phyloP scores from a whole-genome alignment of 2,888 invertebrate genomes.

The Crematogaster levior region DNA sequence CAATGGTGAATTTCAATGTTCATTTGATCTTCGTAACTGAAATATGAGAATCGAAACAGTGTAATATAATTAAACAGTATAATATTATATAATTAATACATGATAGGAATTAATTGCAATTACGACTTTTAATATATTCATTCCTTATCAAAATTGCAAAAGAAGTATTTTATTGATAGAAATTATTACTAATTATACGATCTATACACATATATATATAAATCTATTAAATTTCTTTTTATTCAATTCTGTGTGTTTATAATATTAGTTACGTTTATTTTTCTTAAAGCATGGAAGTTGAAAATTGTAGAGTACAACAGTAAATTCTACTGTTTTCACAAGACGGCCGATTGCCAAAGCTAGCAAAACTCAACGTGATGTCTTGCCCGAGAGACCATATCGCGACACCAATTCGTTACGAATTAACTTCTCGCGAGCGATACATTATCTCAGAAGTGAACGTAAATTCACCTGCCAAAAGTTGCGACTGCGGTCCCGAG shows the following conservation, averaged over 20 bases:
- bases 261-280: neutral
- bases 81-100: slow-evolving; percentile 7
- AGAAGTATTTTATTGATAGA: neutral
- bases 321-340: slow-evolving; percentile 2
- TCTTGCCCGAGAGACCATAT: slow-evolving; percentile 8
- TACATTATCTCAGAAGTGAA: slow-evolving; percentile 63
- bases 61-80: no score
- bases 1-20: slow-evolving; percentile 20
- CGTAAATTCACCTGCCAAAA: slow-evolving; percentile 66
- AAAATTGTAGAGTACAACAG: neutral
- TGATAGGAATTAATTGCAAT: neutral
- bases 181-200: neutral
- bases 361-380: slow-evolving; percentile 23
- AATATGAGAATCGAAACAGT: neutral
- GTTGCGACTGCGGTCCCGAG: slow-evolving; percentile 61
- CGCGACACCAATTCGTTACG: slow-evolving; percentile 51
- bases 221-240: neutral
- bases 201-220: neutral
- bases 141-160: neutral
- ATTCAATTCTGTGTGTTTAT: neutral
- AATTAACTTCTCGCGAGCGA: slow-evolving; percentile 60
- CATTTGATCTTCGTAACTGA: neutral
- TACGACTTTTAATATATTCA: neutral
- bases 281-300: neutral
- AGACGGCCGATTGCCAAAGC: neutral